A percentile compares a stretch with the other conserved stretches of the same genome.
phyloP scores from a whole-genome alignment of 2,113 vertebrate species.

The Aleadryas rufinucha region DNA sequence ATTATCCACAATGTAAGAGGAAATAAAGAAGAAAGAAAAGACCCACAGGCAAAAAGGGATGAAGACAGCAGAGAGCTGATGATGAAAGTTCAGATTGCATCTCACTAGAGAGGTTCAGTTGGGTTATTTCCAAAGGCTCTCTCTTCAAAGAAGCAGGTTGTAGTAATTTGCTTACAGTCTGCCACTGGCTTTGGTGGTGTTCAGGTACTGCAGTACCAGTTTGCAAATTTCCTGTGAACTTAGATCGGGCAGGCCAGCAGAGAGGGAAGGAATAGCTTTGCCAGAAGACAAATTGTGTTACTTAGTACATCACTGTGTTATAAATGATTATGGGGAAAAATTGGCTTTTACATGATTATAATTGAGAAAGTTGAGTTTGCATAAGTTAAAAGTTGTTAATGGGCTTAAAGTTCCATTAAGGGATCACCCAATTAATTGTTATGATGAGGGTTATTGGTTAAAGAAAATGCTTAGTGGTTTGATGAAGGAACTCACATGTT shows the following conservation, averaged over 20 bases:
- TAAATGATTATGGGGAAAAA: too few species aligned
- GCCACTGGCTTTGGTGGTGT: background rate
- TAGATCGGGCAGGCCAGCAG: background rate
- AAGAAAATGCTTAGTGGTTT: too few species aligned
- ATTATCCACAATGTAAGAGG: background rate
- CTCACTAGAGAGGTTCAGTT: background rate
- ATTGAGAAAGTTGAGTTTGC: too few species aligned
- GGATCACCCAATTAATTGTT: too few species aligned
- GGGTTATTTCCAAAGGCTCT: constrained; percentile 33
- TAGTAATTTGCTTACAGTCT: background rate
- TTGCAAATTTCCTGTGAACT: background rate
- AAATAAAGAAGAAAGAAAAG: constrained; percentile 19
- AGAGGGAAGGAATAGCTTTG: background rate
- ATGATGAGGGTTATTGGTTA: too few species aligned
- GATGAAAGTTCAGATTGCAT: constrained; percentile 15
- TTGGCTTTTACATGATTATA: too few species aligned
- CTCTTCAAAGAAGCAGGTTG: background rate
- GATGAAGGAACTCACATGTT: too few species aligned
- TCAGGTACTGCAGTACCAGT: background rate
- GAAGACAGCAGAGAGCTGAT: background rate
- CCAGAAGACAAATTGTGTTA: constrained; percentile 38
- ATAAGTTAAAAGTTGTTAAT: too few species aligned
- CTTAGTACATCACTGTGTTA: background rate
- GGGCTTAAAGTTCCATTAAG: too few species aligned
- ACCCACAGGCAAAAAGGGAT: background rate